Evolutionary conservation across 2,797 vertebrate genomes (phyloP).

Genomic region (Bufotes viridis): DNA sequence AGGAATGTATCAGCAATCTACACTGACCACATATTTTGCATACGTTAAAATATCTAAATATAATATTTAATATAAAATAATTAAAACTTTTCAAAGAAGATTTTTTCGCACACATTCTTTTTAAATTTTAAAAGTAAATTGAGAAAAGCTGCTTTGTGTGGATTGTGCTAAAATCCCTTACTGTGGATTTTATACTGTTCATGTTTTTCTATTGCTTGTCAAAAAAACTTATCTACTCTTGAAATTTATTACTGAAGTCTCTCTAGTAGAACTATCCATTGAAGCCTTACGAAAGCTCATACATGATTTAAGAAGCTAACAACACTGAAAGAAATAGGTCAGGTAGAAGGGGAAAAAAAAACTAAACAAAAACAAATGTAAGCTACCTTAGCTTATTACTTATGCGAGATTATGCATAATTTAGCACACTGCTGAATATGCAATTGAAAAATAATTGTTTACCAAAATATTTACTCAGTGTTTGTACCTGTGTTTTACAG

Average conservation of each 20-base stretch:
- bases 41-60: constrained; percentile 81
- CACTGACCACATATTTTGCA: constrained; percentile 79
- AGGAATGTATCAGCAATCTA: constrained; percentile 74
- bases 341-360: constrained; percentile 76
- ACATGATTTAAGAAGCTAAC: constrained; percentile 87
- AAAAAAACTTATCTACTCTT: constrained; percentile 83
- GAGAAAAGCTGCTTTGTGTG: constrained; percentile 82
- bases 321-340: constrained; percentile 88
- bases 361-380: constrained; percentile 76
- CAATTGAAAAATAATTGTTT: constrained; percentile 85
- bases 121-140: constrained; percentile 83
- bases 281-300: constrained; percentile 86
- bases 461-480: constrained; percentile 87
- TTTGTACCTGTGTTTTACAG: constrained; percentile 81
- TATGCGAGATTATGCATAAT: constrained; percentile 89
- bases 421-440: constrained; percentile 86
- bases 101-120: constrained; percentile 82
- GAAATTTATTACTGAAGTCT: constrained; percentile 85
- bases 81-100: constrained; percentile 85
- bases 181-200: constrained; percentile 81
- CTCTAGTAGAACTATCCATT: constrained; percentile 82
- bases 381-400: constrained; percentile 86
- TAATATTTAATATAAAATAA: constrained; percentile 86
- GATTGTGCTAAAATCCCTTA: constrained; percentile 84
- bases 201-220: constrained; percentile 81